phyloP scores from a whole-genome alignment of 2,113 vertebrate species.

The Rhipidura dahli region DNA sequence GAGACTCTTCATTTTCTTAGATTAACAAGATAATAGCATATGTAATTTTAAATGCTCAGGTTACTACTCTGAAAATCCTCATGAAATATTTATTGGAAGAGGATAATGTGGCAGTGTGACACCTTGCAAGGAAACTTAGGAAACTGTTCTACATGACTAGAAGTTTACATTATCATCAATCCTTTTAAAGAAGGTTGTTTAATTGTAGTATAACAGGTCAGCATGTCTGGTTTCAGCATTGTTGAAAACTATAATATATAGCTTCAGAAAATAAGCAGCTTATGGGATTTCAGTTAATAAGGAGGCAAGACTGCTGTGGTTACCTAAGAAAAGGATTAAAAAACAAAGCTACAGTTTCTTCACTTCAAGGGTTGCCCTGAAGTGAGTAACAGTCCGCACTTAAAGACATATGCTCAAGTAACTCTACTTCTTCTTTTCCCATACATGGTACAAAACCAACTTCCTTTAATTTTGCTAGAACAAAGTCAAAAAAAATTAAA shows the following conservation, averaged over 20 bases:
- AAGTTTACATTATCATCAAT: not conserved
- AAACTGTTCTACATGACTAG: not conserved
- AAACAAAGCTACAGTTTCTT: not conserved
- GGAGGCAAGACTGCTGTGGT: conserved; percentile 13
- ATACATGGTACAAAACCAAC: fast-evolving
- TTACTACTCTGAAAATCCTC: not conserved
- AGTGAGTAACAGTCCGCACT: not conserved
- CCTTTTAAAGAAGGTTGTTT: not conserved
- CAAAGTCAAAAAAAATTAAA: not conserved
- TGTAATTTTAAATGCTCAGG: not conserved
- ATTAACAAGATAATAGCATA: not conserved
- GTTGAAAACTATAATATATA: not conserved
- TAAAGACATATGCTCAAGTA: not conserved
- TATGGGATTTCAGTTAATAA: conserved; percentile 29
- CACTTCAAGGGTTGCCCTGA: not conserved
- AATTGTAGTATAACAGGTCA: not conserved
- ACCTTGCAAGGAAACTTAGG: not conserved
- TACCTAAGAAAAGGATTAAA: conserved; percentile 9
- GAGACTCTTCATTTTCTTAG: not conserved
- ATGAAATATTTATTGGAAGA: not conserved
- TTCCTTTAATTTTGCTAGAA: not conserved
- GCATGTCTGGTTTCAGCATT: not conserved
- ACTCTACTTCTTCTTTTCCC: not conserved
- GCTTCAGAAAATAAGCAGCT: conserved; percentile 29
- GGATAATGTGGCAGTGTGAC: not conserved